Evolutionary conservation across 2,113 vertebrate genomes (phyloP).

Genomic region (Pan troglodytes): DNA sequence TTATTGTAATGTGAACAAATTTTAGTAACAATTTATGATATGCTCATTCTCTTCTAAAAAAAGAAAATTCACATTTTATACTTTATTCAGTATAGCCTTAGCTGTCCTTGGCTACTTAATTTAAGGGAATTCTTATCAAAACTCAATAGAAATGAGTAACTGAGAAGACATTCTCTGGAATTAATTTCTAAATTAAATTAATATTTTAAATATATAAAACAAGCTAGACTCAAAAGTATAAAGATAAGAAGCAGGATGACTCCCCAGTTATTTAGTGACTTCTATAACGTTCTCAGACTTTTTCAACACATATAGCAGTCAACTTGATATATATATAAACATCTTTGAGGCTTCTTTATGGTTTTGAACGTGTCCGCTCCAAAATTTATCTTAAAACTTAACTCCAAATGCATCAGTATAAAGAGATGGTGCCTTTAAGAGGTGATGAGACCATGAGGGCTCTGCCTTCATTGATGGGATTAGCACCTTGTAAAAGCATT

Average conservation of each 20-base stretch:
- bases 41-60: not conserved
- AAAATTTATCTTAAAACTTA: not conserved
- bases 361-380: not conserved
- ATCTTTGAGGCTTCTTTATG: not conserved
- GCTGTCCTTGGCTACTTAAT: not conserved
- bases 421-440: not conserved
- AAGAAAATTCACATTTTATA: not conserved
- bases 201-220: not conserved
- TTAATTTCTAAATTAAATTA: not conserved
- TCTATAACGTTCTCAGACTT: not conserved
- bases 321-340: not conserved
- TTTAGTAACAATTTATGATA: not conserved
- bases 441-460: not conserved
- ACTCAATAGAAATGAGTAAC: not conserved
- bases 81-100: not conserved
- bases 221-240: not conserved
- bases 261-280: not conserved
- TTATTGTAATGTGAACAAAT: not conserved
- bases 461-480: not conserved
- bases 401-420: not conserved
- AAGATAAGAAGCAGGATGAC: not conserved
- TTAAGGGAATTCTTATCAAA: not conserved
- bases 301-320: not conserved
- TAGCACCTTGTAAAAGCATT: not conserved
- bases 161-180: not conserved